These are phyloP conservation scores for Pelosia muscerda DNA, from an alignment of 2,888 invertebrate species.

Conservation along the genomic window DNA sequence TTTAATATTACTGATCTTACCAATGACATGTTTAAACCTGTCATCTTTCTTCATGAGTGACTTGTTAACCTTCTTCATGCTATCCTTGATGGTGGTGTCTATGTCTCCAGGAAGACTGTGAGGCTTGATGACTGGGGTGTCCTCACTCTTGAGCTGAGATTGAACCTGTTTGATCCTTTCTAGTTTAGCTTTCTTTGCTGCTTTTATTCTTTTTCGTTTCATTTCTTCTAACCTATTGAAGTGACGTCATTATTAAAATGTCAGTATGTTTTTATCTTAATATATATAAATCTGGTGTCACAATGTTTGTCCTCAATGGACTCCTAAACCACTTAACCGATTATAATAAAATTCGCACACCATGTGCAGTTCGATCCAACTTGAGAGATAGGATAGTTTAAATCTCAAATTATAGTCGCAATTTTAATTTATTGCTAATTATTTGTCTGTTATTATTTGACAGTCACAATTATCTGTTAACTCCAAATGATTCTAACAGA, in stretches of 20 bases:
- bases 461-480: too few species aligned
- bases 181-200: conserved; percentile 77
- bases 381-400: too few species aligned
- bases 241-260: background rate
- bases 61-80: conserved; percentile 77
- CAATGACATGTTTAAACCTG: conserved; percentile 80
- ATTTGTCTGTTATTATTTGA: too few species aligned
- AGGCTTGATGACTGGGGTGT: conserved; percentile 51
- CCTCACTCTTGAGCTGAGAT: conserved; percentile 62
- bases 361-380: too few species aligned
- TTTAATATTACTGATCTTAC: conserved; percentile 79
- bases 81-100: conserved; percentile 71
- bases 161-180: conserved; percentile 75
- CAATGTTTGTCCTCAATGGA: too few species aligned
- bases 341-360: too few species aligned
- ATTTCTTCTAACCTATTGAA: conserved; percentile 76
- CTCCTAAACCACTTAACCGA: too few species aligned
- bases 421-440: too few species aligned
- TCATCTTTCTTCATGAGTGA: conserved; percentile 81
- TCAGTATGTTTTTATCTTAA: too few species aligned
- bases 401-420: too few species aligned
- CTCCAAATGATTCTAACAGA: too few species aligned
- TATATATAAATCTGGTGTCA: too few species aligned
- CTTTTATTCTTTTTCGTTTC: conserved; percentile 76
- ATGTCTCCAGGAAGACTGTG: conserved; percentile 61